Percentiles rank a stretch among this genome's conserved stretches.
Conservation (phyloP, 2,888 invertebrate species). For the Tetragonisca angustula region DNA sequence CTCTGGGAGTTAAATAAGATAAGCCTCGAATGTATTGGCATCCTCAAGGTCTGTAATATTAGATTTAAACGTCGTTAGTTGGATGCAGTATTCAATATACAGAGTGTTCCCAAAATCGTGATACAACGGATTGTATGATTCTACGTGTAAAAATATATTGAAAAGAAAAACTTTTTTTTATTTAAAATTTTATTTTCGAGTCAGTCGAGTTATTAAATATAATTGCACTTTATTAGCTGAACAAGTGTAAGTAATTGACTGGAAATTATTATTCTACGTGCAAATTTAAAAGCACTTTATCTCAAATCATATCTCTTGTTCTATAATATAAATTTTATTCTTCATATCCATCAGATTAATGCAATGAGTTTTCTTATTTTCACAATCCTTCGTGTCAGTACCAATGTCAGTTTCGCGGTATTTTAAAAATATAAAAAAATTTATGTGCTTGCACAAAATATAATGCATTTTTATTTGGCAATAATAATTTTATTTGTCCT, state of each 20-base stretch:
- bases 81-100: not conserved
- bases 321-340: not conserved
- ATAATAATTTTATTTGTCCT: not conserved
- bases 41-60: too few relatives aligned
- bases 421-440: not conserved
- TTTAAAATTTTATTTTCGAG: too few relatives aligned
- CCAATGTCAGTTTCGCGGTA: not conserved
- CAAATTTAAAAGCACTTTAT: not conserved
- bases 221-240: too few relatives aligned
- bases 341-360: not conserved
- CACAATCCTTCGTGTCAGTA: not conserved
- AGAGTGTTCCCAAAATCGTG: too few relatives aligned
- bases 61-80: not conserved
- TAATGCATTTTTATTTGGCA: constrained; percentile 14
- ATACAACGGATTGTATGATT: too few relatives aligned
- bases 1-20: not conserved
- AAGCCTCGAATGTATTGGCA: not conserved
- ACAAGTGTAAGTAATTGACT: too few relatives aligned
- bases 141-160: too few relatives aligned
- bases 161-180: too few relatives aligned
- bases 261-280: not conserved
- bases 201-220: too few relatives aligned
- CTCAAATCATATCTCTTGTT: not conserved
- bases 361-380: not conserved
- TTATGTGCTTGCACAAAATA: not conserved